Base-by-base conservation (phyloP, 2,888 invertebrate species). In the Polymixis flavicincta region DNA sequence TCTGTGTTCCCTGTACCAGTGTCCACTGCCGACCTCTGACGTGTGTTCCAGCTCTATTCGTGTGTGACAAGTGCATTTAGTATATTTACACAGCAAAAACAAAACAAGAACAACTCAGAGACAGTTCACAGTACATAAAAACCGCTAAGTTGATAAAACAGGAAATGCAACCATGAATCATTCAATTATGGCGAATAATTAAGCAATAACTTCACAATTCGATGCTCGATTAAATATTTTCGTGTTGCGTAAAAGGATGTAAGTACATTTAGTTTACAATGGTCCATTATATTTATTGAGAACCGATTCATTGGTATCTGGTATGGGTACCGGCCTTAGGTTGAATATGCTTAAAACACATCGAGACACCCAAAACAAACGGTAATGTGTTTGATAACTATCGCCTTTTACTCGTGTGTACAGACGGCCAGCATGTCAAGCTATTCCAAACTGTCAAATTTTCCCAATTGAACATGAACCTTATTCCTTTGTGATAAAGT, bases 1-100 rank as follows among this genome's bases (percentile, higher is more conserved):
- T 94, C 97, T 97, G 96, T 97, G 97, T 94, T 97, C 97, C 96
- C 97, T 97, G 96, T 97, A 97, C 95, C 97, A 97, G 93, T 97
- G 97, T 92, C 97, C 97, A 94, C 96, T 96, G 95, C 96, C 96
- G 92, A 96, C 96, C 92, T 96, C 96, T 88, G 95, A 94, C 76
- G 96, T 95, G 94, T 96, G 96, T 93, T 96, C 96, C 96, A 96
- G 94, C 94, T 96, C 96, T 96, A 96, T 94, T 93, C 88, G 92
- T 93, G 90, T 91, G 94, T 95, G 94, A 94, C 92, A 95, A 94
- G 95, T 95, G 95, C 94, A 88, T 96, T 96, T 95, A 96, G 95
- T 96, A 94, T 94, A 92, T 95, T 88, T 96, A 96, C 96, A 96
- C 94, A 89, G 95, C 96, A 95, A 95, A 95, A 95, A 95, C 93